phyloP scores from a whole-genome alignment of 2,797 vertebrate species.

The Myripristis jacobus region DNA sequence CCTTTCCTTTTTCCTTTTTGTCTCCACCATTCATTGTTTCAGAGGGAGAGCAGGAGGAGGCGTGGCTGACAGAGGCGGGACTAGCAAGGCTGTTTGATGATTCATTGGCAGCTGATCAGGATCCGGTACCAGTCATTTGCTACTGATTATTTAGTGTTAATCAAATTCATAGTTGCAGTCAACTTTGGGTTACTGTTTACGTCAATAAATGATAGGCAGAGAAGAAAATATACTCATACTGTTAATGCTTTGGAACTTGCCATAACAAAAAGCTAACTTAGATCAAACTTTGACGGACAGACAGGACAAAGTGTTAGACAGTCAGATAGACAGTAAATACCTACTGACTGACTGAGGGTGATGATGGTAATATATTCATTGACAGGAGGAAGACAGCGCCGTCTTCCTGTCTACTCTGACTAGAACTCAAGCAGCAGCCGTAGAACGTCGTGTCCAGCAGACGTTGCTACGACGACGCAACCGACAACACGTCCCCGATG shows the following conservation, averaged over 20 bases:
- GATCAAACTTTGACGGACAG: background rate
- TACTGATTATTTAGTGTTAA: constrained; percentile 1
- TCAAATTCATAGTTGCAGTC: constrained; percentile 7
- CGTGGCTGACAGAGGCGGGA: constrained; percentile 95
- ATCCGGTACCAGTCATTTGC: constrained; percentile 65
- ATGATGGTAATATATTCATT: constrained; percentile 1
- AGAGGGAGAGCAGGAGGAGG: constrained; percentile 97
- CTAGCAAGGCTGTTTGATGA: constrained; percentile 90
- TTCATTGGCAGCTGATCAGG: constrained; percentile 74
- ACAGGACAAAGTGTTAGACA: background rate
- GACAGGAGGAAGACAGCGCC: constrained; percentile 87
- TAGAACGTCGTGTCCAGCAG: constrained; percentile 91
- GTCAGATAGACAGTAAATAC: too few species aligned
- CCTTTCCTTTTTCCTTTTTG: background rate
- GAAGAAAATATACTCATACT: background rate
- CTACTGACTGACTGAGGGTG: background rate
- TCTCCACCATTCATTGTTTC: constrained; percentile 17
- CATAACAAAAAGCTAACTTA: background rate
- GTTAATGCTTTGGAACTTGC: background rate
- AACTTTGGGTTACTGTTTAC: background rate
- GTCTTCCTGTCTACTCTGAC: constrained; percentile 92
- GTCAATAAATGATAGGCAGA: background rate
- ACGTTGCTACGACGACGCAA: constrained; percentile 90
- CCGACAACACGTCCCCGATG: constrained; percentile 91
- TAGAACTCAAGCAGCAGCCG: constrained; percentile 91